Conservation (phyloP, 2,113 vertebrate species). For the Pimephales promelas region DNA sequence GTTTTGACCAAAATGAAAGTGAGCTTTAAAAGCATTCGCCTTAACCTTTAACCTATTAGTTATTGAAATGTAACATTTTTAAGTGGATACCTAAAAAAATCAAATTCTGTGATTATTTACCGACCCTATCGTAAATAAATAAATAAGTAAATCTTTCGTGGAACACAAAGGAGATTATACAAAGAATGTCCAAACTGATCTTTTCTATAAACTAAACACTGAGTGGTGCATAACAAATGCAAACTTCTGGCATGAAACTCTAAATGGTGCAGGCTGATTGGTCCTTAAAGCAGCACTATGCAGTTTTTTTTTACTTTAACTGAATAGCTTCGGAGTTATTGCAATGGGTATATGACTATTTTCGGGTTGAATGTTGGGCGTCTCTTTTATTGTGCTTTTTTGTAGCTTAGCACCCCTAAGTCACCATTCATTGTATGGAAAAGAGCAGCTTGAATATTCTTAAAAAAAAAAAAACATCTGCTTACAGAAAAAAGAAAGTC, state of each 20-base stretch:
- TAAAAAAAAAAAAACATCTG: background rate
- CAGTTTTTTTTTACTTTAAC: too few species aligned
- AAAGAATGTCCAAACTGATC: background rate
- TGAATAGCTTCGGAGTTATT: too few species aligned
- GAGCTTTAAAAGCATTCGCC: constrained; percentile 46
- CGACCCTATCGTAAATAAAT: background rate
- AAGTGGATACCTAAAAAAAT: background rate
- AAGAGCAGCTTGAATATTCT: background rate
- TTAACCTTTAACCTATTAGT: constrained; percentile 28
- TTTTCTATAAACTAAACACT: background rate
- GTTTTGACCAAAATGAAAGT: constrained; percentile 48
- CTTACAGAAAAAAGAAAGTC: background rate
- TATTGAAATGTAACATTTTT: background rate
- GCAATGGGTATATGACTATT: too few species aligned
- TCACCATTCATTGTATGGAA: background rate
- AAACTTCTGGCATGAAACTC: too few species aligned
- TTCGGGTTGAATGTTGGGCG: too few species aligned
- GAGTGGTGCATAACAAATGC: background rate
- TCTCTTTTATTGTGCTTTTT: background rate
- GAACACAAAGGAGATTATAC: background rate
- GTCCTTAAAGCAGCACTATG: too few species aligned
- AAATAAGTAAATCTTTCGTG: background rate
- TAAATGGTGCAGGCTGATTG: too few species aligned
- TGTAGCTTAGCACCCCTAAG: background rate
- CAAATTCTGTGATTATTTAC: background rate